These are phyloP conservation scores for Ancistrus triradiatus DNA, from an alignment of 2,113 vertebrate species.

Conservation along the genomic window DNA sequence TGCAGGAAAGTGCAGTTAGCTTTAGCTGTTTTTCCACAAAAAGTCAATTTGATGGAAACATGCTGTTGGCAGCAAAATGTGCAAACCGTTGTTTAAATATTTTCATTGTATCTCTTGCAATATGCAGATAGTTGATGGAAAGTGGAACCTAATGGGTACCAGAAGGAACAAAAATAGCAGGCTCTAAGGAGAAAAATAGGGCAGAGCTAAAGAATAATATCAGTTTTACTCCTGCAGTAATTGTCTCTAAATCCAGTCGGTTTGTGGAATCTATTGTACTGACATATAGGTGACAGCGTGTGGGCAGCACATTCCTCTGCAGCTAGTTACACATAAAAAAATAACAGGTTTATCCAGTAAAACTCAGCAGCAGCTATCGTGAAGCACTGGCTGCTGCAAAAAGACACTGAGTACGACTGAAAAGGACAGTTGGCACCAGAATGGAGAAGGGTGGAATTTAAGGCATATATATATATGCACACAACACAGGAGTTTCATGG, in stretches of 20 bases:
- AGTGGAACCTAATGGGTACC: no score
- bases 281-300: not conserved
- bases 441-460: not conserved
- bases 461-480: conserved; percentile 3
- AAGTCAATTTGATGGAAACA: not conserved
- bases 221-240: no score
- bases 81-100: not conserved
- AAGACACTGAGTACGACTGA: conserved; percentile 17
- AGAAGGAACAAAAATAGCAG: no score
- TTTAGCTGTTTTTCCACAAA: no score
- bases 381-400: conserved; percentile 30
- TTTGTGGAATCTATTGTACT: no score
- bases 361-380: not conserved
- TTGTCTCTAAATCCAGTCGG: no score
- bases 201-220: no score
- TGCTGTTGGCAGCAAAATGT: not conserved
- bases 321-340: conserved; percentile 16
- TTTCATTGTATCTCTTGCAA: not conserved
- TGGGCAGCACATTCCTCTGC: conserved; percentile 1
- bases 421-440: not conserved
- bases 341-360: not conserved
- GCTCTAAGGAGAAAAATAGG: no score
- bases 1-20: no score
- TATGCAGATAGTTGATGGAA: not conserved
- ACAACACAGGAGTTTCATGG: not conserved